phyloP scores from a whole-genome alignment of 2,113 vertebrate species.

The Scolopax mira region DNA sequence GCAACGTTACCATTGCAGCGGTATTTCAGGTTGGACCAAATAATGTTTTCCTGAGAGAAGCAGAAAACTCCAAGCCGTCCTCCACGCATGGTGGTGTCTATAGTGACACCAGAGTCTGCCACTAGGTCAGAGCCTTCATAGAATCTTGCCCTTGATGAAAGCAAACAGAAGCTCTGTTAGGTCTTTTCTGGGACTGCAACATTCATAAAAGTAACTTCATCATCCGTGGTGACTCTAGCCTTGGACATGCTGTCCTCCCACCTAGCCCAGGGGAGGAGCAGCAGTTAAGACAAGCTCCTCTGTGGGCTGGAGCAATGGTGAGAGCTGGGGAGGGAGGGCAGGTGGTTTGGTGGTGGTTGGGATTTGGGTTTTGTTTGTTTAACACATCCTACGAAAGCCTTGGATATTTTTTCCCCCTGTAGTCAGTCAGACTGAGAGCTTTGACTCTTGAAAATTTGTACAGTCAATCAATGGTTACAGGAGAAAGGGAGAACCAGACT shows the following conservation, averaged over 20 bases:
- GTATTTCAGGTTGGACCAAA: slow-evolving; percentile 98
- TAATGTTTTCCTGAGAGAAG: slow-evolving; percentile 99
- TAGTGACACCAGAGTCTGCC: slow-evolving; percentile 91
- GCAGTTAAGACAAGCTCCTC: not conserved
- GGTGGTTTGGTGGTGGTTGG: not conserved
- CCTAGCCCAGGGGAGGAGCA: not conserved
- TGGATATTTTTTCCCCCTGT: not conserved
- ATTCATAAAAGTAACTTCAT: not conserved
- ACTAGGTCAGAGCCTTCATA: slow-evolving; percentile 92
- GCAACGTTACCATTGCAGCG: slow-evolving; percentile 92
- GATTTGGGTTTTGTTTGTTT: too few species aligned
- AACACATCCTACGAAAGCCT: not conserved
- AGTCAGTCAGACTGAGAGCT: not conserved
- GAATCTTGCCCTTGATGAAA: slow-evolving; percentile 84
- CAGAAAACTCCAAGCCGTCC: slow-evolving; percentile 98
- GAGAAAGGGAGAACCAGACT: not conserved
- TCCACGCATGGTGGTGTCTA: slow-evolving; percentile 96
- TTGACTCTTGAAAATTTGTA: not conserved
- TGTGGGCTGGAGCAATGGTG: not conserved
- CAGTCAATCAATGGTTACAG: fast-evolving
- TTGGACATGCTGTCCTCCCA: not conserved
- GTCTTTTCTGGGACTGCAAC: not conserved
- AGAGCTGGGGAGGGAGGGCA: not conserved
- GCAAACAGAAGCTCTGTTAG: not conserved
- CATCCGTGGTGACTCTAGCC: not conserved